phyloP scores from a whole-genome alignment of 2,797 vertebrate genomes.

The Mus minutoides region DNA sequence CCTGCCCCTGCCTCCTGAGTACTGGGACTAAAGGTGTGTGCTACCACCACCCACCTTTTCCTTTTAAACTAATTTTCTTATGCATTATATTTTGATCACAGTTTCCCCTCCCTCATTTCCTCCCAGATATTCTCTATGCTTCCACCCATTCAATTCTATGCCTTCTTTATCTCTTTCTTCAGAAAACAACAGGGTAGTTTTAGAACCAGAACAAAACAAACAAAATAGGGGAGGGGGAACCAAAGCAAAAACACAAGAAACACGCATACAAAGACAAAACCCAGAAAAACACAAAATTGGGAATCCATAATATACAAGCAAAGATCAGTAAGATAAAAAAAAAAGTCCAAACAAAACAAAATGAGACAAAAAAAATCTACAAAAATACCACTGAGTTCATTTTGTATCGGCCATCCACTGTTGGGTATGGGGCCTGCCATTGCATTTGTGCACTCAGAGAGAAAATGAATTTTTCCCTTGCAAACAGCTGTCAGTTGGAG shows the following conservation, averaged over 20 bases:
- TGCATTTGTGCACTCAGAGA: not conserved
- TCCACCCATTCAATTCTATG: too few relatives aligned
- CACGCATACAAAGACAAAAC: not conserved
- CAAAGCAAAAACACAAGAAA: not conserved
- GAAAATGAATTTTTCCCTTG: not conserved
- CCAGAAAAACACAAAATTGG: not conserved
- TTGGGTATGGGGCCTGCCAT: not conserved
- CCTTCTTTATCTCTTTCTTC: not conserved
- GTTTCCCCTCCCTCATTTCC: not conserved
- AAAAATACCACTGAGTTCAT: not conserved
- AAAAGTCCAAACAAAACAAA: not conserved
- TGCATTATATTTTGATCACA: not conserved
- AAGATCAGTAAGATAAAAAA: not conserved
- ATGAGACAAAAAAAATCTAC: not conserved
- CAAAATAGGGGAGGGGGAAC: not conserved
- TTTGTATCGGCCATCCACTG: not conserved
- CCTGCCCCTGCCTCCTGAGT: not conserved
- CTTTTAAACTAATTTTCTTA: not conserved
- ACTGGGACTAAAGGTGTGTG: not conserved
- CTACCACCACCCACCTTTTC: not conserved
- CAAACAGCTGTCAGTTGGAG: not conserved
- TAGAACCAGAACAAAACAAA: not conserved
- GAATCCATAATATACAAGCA: not conserved
- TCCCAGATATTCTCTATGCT: not conserved
- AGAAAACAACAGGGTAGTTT: too few relatives aligned